These are phyloP conservation scores for Acanthosoma haemorrhoidale DNA, from an alignment of 2,888 invertebrate genomes.

Conservation along the genomic window DNA sequence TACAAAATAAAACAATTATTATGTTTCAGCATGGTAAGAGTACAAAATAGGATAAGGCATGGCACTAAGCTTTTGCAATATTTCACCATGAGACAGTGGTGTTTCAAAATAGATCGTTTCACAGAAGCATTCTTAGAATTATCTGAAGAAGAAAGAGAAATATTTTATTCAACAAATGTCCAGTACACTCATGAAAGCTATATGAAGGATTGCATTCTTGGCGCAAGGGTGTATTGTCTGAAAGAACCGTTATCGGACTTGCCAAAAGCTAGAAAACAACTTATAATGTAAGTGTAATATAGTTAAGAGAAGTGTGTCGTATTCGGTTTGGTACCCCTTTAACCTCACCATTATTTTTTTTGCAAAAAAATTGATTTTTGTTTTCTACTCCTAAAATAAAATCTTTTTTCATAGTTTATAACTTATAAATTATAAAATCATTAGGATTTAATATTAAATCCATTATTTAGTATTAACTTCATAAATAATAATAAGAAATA, in stretches of 20 bases:
- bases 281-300: constrained; percentile 53
- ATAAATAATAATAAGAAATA: too few relatives aligned
- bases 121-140: constrained; percentile 52
- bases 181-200: constrained; percentile 51
- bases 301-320: too few relatives aligned
- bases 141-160: constrained; percentile 53
- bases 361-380: too few relatives aligned
- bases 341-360: too few relatives aligned
- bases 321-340: too few relatives aligned
- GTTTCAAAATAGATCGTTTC: constrained; percentile 62
- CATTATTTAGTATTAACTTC: neutral
- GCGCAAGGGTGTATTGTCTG: constrained; percentile 75
- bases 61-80: constrained; percentile 66
- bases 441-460: neutral
- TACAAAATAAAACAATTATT: too few relatives aligned
- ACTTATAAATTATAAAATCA: neutral
- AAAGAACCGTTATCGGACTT: constrained; percentile 75
- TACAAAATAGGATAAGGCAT: constrained; percentile 57
- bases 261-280: constrained; percentile 61
- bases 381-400: too few relatives aligned
- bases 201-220: constrained; percentile 66
- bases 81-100: constrained; percentile 78
- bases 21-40: constrained; percentile 56
- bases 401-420: too few relatives aligned
- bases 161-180: constrained; percentile 50